phyloP scores from a whole-genome alignment of 2,113 vertebrate species.

The Notarius lentiginosus region DNA sequence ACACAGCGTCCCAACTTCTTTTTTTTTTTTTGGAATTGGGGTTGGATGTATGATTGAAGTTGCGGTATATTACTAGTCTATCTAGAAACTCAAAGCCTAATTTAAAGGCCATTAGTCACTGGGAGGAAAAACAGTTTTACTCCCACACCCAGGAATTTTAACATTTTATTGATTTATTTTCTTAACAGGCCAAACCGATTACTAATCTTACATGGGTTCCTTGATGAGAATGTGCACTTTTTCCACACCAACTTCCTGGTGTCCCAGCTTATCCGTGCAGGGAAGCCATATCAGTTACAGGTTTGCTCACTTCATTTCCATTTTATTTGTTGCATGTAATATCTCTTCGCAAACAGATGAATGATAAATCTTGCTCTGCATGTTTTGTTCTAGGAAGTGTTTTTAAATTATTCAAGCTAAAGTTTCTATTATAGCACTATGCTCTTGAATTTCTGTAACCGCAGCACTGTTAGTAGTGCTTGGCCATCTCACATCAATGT shows the following conservation, averaged over 20 bases:
- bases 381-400: not conserved
- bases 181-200: conserved; percentile 88
- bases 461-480: not conserved
- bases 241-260: conserved; percentile 98
- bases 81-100: not conserved
- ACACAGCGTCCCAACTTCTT: too few relatives aligned
- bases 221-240: conserved; percentile 99
- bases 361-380: not conserved
- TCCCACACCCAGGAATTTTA: not conserved
- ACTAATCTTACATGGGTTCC: conserved; percentile 95
- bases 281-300: conserved; percentile 98
- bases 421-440: not conserved
- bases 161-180: not conserved
- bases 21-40: too few relatives aligned
- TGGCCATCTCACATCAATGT: too few relatives aligned
- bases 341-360: not conserved
- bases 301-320: conserved; percentile 60
- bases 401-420: not conserved
- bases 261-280: conserved; percentile 95
- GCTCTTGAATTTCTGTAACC: not conserved
- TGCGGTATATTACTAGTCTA: not conserved
- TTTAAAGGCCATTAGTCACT: not conserved
- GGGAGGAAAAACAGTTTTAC: not conserved
- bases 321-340: not conserved
- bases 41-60: not conserved